Conservation (phyloP, 2,797 vertebrate genomes). For the Buphagus erythrorhynchus region DNA sequence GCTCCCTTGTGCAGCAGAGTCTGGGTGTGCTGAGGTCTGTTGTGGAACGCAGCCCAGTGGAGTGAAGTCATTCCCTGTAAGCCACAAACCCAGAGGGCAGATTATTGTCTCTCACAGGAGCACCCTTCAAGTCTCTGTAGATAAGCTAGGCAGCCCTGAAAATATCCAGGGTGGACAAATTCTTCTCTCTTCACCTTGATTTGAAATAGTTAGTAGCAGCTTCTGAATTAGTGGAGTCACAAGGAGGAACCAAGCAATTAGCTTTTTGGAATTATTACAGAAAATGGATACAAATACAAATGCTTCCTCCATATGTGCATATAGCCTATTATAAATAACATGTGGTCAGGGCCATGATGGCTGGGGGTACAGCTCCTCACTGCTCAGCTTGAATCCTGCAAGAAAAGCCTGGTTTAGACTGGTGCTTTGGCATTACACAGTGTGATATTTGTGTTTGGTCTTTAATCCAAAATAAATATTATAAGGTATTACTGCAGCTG, state of each 20-base stretch:
- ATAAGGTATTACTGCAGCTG: neutral
- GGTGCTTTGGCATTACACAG: neutral
- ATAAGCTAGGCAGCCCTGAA: neutral
- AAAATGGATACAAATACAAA: neutral
- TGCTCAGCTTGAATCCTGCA: neutral
- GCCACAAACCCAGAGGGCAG: neutral
- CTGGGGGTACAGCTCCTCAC: neutral
- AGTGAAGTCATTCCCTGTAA: conserved; percentile 89
- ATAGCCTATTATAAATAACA: neutral
- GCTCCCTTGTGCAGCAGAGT: conserved; percentile 86
- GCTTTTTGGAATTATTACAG: neutral
- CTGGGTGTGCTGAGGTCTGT: conserved; percentile 85
- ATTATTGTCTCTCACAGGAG: neutral
- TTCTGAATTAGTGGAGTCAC: neutral
- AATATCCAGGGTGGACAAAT: neutral
- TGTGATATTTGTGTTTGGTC: neutral
- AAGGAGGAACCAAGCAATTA: neutral
- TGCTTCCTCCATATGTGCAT: rapidly evolving
- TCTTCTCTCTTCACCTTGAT: neutral
- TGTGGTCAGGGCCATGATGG: rapidly evolving
- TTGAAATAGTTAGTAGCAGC: neutral
- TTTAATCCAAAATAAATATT: neutral
- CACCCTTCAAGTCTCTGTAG: neutral
- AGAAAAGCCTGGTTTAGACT: neutral
- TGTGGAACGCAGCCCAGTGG: conserved; percentile 91